Evolutionary conservation across 2,888 invertebrate genomes (phyloP).

Genomic region (Rhaphigaster nebulosa): DNA sequence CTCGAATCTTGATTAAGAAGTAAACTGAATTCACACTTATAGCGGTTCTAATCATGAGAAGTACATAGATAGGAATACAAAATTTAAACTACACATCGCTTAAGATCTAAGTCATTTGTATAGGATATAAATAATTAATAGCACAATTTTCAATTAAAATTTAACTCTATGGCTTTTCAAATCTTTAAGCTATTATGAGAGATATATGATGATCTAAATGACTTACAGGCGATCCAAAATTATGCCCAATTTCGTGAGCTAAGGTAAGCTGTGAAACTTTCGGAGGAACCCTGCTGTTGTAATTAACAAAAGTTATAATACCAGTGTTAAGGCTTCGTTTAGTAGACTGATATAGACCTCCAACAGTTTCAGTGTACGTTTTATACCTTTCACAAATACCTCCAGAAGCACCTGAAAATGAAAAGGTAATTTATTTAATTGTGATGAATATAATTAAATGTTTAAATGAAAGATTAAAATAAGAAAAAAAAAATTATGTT

Average conservation of each 20-base stretch:
- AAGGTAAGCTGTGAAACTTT: constrained; percentile 97
- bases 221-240: constrained; percentile 96
- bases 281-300: constrained; percentile 95
- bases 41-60: too few relatives aligned
- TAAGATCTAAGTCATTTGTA: background rate
- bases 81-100: background rate
- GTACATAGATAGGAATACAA: background rate
- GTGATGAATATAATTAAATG: background rate
- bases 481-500: too few relatives aligned
- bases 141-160: background rate
- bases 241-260: constrained; percentile 99
- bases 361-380: constrained; percentile 95
- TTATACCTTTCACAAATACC: constrained; percentile 99
- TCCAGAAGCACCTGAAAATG: constrained; percentile 87
- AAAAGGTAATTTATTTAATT: background rate
- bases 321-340: constrained; percentile 97
- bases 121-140: background rate
- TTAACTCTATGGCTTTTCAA: background rate
- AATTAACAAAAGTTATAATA: constrained; percentile 98
- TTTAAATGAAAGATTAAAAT: background rate
- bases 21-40: too few relatives aligned
- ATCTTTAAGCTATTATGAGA: background rate
- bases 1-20: too few relatives aligned
- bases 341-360: constrained; percentile 93
- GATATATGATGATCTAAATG: background rate